A percentile compares a stretch with the other conserved stretches of the same genome.
phyloP scores from a whole-genome alignment of 2,797 vertebrate genomes.

The Rhynchotus rufescens region DNA sequence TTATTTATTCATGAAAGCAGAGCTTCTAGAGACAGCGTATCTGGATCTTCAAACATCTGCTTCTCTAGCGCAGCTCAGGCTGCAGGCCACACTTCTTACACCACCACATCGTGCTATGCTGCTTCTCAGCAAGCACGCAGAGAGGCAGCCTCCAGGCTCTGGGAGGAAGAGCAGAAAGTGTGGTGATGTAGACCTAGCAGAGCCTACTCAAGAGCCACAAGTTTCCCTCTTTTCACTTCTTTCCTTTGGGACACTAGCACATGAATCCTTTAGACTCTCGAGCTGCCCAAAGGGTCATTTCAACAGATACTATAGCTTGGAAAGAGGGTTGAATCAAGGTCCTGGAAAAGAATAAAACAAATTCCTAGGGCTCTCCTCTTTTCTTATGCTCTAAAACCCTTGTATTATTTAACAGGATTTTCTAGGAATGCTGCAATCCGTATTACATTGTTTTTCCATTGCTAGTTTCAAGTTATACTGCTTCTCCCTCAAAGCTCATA shows the following conservation, averaged over 20 bases:
- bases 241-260: background rate
- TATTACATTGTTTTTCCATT: constrained; percentile 80
- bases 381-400: background rate
- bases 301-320: rapidly evolving
- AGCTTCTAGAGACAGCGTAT: background rate
- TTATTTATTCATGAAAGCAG: background rate
- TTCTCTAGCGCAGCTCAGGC: background rate
- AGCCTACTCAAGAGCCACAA: background rate
- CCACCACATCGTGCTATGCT: background rate
- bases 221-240: background rate
- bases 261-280: background rate
- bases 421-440: constrained; percentile 67
- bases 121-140: background rate
- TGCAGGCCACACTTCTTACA: background rate
- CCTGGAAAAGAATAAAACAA: background rate
- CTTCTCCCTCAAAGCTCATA: constrained; percentile 78
- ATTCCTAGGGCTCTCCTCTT: background rate
- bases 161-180: background rate
- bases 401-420: constrained; percentile 62
- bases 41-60: background rate
- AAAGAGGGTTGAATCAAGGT: background rate
- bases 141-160: background rate
- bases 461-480: constrained; percentile 78
- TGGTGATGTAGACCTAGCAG: background rate
- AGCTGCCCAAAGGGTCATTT: background rate